Evolutionary conservation across 2,888 invertebrate species (phyloP).

Genomic region (Lepetodrilus schrolli): DNA sequence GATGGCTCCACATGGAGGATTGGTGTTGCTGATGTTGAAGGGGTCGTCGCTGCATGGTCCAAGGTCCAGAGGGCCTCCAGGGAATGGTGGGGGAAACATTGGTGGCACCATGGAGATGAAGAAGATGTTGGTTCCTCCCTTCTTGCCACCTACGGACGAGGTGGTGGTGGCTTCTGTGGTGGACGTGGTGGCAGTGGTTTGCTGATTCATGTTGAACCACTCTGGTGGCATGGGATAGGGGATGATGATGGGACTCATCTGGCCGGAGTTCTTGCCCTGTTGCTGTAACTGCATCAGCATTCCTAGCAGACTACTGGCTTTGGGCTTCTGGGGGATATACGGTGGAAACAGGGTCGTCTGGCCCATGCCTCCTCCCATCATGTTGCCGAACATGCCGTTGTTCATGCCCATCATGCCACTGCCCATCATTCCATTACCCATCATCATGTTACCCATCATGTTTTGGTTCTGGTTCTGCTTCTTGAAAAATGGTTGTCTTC

Average conservation of each 20-base stretch:
- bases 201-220: neutral
- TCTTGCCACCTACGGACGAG: neutral
- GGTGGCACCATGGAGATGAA: constrained; percentile 21
- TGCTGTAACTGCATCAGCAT: constrained; percentile 18
- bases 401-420: neutral
- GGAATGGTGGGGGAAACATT: constrained; percentile 24
- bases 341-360: neutral
- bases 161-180: neutral
- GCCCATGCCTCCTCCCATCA: neutral
- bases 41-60: neutral
- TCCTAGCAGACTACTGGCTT: neutral
- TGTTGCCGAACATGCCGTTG: neutral
- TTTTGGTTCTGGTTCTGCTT: no score
- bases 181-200: neutral
- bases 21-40: neutral
- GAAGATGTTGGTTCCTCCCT: constrained; percentile 12
- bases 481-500: no score
- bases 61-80: neutral
- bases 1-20: neutral
- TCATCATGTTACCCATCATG: constrained; percentile 5
- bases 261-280: neutral
- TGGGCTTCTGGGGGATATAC: neutral
- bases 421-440: neutral
- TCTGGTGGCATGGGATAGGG: constrained; percentile 28
- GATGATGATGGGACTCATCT: constrained; percentile 26